Evolutionary conservation across 2,888 invertebrate genomes (phyloP), one percentile per base, ranked within the genome.

Genomic region (Strigamia maritima): DNA sequence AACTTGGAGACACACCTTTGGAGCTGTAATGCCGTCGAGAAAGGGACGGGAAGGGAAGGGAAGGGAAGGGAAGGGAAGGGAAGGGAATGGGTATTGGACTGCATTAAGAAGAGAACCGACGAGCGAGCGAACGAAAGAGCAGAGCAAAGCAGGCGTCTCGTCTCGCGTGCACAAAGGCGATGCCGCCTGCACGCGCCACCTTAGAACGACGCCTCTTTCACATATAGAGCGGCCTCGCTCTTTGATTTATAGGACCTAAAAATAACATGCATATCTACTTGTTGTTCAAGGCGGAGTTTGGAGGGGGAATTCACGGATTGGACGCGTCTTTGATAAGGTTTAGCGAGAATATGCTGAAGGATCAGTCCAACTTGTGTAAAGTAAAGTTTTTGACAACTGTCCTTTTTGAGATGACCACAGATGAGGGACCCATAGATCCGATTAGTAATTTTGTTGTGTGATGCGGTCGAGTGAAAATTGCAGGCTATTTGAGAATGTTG

Each of bases 151-250:
- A 16, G 16, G n/a, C 60, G 60, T 19, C 60, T 60, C 60, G 60
- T 60, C 60, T 60, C 60, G 19, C 60, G 60, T 60, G 19, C 60
- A 60, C 60, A 60, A 60, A 60, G 60, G 12, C 60, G 22, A 22
- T 60, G 60, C 60, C 60, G 60, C 60, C 60, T 60, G 60, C 60
- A 60, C 60, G 60, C 60, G 60, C 60, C 60, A 60, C 60, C 60
- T 60, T 6, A 24, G 60, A 60, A 22, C 60, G 19, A 60, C 60
- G 60, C 60, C 60, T 60, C 60, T 60, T 60, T 60, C 60, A 60
- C 60, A 12, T n/a, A 16, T 16, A 19, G 60, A 19, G 60, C 60
- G 60, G 60, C 60, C 22, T 60, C 60, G 10, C 19, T 60, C 60
- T 60, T 60, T 60, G 60, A 60, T 60, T 60, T 60, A 16, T 6